Percentiles rank a stretch among this genome's conserved stretches.
phyloP scores from a whole-genome alignment of 2,797 vertebrate genomes.

The Smutsia gigantea region DNA sequence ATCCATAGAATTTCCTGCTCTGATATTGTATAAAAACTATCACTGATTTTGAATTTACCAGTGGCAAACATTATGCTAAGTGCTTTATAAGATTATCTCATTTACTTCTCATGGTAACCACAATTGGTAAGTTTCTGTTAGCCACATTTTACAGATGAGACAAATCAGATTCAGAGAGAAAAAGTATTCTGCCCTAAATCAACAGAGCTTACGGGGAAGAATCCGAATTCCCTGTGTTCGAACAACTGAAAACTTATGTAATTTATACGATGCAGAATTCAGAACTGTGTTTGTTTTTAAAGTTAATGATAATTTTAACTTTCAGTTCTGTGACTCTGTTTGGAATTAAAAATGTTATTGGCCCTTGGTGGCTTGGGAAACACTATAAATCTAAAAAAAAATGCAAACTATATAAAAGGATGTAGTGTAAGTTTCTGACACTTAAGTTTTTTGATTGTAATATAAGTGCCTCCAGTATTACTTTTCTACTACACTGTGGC shows the following conservation, averaged over 20 bases:
- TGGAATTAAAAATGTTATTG: neutral
- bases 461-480: no score
- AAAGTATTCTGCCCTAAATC: neutral
- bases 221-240: neutral
- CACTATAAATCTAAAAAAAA: neutral
- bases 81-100: neutral
- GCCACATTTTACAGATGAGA: neutral
- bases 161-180: neutral
- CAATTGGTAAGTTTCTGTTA: neutral
- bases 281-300: neutral
- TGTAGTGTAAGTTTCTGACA: neutral
- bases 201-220: neutral
- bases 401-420: neutral
- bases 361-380: neutral
- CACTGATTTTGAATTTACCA: neutral
- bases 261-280: neutral
- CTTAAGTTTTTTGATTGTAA: no score
- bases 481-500: neutral
- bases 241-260: neutral
- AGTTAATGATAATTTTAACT: neutral
- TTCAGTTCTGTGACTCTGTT: neutral
- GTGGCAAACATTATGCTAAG: neutral
- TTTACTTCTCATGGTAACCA: neutral
- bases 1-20: neutral
- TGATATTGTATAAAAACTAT: neutral